Percentiles rank a stretch among this genome's conserved stretches.
Evolutionary conservation across 2,797 vertebrate species (phyloP).

Genomic region (Bovichtus diacanthus): DNA sequence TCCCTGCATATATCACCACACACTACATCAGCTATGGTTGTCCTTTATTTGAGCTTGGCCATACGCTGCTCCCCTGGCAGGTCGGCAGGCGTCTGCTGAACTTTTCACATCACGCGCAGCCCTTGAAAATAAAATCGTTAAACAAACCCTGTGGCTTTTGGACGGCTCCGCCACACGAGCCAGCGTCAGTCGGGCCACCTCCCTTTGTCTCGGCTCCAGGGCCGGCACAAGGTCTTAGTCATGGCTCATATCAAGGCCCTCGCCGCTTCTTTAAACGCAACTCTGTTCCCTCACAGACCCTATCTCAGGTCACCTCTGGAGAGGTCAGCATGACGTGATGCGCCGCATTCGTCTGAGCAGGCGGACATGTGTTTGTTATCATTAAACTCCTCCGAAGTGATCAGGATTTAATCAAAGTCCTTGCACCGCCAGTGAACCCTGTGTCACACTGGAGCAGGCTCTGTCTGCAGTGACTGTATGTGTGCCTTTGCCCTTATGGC

Average conservation of each 20-base stretch:
- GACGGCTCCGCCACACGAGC: constrained; percentile 44
- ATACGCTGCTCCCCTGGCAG: constrained; percentile 58
- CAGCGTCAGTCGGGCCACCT: constrained; percentile 29
- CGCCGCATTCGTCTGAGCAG: constrained; percentile 47
- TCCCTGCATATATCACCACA: constrained; percentile 54
- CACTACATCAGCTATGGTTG: constrained; percentile 42
- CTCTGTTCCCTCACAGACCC: constrained; percentile 23
- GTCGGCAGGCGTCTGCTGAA: constrained; percentile 63
- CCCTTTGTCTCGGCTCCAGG: constrained; percentile 37
- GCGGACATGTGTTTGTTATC: constrained; percentile 83
- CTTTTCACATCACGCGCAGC: constrained; percentile 65
- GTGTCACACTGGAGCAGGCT: background rate
- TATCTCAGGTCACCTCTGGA: constrained; percentile 30
- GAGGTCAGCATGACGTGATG: constrained; percentile 67
- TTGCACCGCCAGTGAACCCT: constrained; percentile 60
- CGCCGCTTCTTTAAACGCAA: constrained; percentile 25
- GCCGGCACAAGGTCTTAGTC: constrained; percentile 33
- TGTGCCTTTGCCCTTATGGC: constrained; percentile 35
- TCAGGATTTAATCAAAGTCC: constrained; percentile 81
- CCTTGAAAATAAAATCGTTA: constrained; percentile 60
- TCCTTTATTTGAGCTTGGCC: constrained; percentile 68
- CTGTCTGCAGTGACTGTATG: constrained; percentile 3
- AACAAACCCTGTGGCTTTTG: constrained; percentile 61
- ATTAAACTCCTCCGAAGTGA: constrained; percentile 63
- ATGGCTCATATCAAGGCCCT: constrained; percentile 48